Evolutionary conservation across 1,140 invertebrate species (phyloP).

Genomic region (Tenebrio molitor): DNA sequence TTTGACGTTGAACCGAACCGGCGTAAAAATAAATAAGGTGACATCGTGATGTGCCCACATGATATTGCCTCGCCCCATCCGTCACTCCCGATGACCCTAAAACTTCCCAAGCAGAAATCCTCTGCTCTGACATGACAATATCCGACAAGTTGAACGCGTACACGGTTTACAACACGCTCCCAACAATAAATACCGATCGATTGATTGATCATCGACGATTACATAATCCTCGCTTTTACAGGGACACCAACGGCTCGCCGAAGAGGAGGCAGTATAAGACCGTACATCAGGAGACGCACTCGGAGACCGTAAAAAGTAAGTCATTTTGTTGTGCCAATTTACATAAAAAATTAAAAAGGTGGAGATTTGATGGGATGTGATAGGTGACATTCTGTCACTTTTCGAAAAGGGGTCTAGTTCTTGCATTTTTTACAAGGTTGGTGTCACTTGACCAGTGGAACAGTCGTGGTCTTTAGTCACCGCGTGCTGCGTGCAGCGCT

Average conservation of each 20-base stretch:
- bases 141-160: slow-evolving; percentile 26
- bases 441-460: no score
- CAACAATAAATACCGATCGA: no score
- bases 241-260: slow-evolving; percentile 55
- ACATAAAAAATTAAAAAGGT: neutral
- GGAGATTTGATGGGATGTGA: no score
- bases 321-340: slow-evolving; percentile 1
- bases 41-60: slow-evolving; percentile 1
- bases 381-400: no score
- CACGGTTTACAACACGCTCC: slow-evolving; percentile 10
- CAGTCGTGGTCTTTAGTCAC: no score
- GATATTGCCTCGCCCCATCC: slow-evolving; percentile 22
- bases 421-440: no score
- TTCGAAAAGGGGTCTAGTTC: no score
- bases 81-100: slow-evolving; percentile 44
- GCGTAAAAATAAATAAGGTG: slow-evolving; percentile 8
- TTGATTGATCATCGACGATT: slow-evolving; percentile 1
- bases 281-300: slow-evolving; percentile 60
- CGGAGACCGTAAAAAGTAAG: slow-evolving; percentile 61
- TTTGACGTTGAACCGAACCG: neutral
- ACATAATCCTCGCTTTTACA: slow-evolving; percentile 43
- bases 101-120: slow-evolving; percentile 51
- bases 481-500: no score
- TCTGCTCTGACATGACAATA: slow-evolving; percentile 45
- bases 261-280: slow-evolving; percentile 60